Base-by-base conservation (phyloP, 2,797 vertebrate species). In the Oophaga sylvatica region DNA sequence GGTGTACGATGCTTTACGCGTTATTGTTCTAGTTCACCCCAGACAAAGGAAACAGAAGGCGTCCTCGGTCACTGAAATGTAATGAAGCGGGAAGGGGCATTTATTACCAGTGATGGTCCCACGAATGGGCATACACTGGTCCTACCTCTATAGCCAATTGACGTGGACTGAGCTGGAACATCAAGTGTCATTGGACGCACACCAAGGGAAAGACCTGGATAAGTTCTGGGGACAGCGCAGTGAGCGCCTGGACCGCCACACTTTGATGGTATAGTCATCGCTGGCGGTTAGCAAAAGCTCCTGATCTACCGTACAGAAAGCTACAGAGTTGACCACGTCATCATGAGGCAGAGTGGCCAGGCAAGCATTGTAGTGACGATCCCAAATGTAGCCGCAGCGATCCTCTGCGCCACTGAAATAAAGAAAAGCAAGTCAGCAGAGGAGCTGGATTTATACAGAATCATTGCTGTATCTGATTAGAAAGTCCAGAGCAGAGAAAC, bases 321-420 rank as follows among this genome's bases (percentile, higher is more conserved):
- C 98, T 92, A 99, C 98, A 0, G 98, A 99, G 94, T 99, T 99
- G 89, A 99, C 98, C 93, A 99, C 97, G 0, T 99, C 98, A 0
- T 97, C 94, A 0, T 99, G 98, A 3, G 95, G 97, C 92, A 99
- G 94, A 8, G 96, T 97, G 0, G 98, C 98, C 92, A 99, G 91
- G 89, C 98, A 99, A 94, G 98, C 97, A 94, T 97, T 97, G 90
- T 99, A 99, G 92, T 99, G 98, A 0, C 98, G 96, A 92, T 99
- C 98, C 98, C 98, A 99, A 95, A 99, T 96, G 93, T 99, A 99
- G 89, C 97, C 98, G 0, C 98, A 97, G 57, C 97, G 97, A 94
- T 99, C 98, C 92, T 99, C 98, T 0, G 98, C 98, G 67, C 98
- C 98, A 0, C 98, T 99, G 87, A 16, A 48, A 59, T 13, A 60